phyloP scores from a whole-genome alignment of 2,888 invertebrate species.

The Eulithis prunata region DNA sequence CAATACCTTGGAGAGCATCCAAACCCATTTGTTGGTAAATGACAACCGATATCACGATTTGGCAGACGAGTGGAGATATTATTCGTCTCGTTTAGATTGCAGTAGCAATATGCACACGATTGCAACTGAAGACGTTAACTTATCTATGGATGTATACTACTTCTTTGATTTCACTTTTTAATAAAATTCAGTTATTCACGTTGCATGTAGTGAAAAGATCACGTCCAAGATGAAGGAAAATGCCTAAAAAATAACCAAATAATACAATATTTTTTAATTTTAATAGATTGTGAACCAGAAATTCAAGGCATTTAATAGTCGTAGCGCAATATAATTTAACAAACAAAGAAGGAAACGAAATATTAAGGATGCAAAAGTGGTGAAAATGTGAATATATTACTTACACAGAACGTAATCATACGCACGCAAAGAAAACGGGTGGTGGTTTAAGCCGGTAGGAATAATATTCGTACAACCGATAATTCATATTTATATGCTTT shows the following conservation, averaged over 20 bases:
- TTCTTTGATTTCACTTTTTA: background rate
- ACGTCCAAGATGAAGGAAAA: too few relatives aligned
- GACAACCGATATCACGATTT: conserved; percentile 59
- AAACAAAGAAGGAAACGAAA: conserved; percentile 69
- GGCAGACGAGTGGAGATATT: conserved; percentile 53
- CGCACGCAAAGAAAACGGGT: conserved; percentile 76
- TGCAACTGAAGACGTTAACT: conserved; percentile 50
- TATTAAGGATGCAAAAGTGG: conserved; percentile 78
- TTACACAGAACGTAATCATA: conserved; percentile 80
- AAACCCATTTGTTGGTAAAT: conserved; percentile 57
- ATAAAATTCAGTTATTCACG: background rate
- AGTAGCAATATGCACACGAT: conserved; percentile 43
- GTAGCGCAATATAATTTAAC: conserved; percentile 45
- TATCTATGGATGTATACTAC: conserved; percentile 44
- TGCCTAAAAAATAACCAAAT: background rate
- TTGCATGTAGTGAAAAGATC: too few relatives aligned
- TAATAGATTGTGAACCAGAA: background rate
- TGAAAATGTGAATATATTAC: conserved; percentile 83
- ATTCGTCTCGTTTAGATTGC: conserved; percentile 49
- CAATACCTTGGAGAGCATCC: conserved; percentile 56
- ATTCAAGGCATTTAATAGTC: conserved; percentile 29
- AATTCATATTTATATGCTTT: conserved; percentile 77
- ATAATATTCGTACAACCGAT: conserved; percentile 76
- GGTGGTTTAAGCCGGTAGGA: conserved; percentile 63
- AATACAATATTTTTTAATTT: background rate